Evolutionary conservation across 2,888 invertebrate species (phyloP), one percentile per base, ranked within the genome.

Genomic region (Aporophyla lueneburgensis): DNA sequence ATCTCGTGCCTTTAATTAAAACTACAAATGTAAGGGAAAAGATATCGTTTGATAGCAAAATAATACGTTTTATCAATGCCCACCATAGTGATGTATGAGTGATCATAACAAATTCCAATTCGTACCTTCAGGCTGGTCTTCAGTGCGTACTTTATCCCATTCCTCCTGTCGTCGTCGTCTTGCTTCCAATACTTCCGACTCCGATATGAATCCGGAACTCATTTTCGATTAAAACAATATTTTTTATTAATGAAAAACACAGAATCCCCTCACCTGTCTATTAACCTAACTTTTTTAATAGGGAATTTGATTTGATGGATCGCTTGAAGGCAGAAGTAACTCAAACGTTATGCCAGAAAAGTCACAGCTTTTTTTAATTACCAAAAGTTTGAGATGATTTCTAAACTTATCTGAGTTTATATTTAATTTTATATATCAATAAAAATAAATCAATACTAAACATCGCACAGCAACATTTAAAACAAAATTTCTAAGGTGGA

Each of bases 71-170:
- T 76, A 78, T 68, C 76, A 77, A 78, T 83, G 79, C 83, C 83
- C 83, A 74, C 77, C 83, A 69, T 83, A 74, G 5, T 76, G 62
- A 71, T 71, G 43, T 33, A 75, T 40, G 33, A 56, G 53, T 24
- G 68, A 85, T 78, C 71, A 76, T 68, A 78, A 80, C 80, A 69
- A 80, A 82, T 59, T 76, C 71, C 61, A 40, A 33, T 81, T 71
- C 49, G 92, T 96, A 99, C 99, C 99, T 96, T 98, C 86, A 16
- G 99, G 99, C 92, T 99, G 98, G 87, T 99, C 98, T 51, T 98
- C 98, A 77, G 98, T 98, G 86, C 99, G 97, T 0, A 99, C 99
- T 96, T 98, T 98, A 89, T 99, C 99, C 99, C 99, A 99, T 97
- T 99, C 99, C 93, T 99, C 99, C 93, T 99, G 99, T 5, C 99